Conservation (phyloP, 2,113 vertebrate genomes). For the Bolborhynchus lineola region DNA sequence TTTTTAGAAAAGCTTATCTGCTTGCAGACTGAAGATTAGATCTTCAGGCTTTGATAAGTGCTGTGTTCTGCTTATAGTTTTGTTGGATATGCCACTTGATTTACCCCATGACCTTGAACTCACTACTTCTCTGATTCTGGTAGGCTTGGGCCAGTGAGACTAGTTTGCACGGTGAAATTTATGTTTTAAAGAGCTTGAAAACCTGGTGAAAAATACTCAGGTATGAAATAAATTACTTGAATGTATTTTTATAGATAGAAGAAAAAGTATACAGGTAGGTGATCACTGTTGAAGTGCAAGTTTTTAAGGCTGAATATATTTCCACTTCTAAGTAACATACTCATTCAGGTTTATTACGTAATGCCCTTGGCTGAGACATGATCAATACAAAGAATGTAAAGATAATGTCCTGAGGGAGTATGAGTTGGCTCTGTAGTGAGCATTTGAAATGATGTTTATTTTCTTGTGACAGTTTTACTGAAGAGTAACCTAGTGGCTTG, state of each 20-base stretch:
- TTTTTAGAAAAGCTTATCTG: not conserved
- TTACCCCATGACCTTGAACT: not conserved
- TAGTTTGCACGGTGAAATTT: not conserved
- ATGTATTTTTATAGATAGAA: not conserved
- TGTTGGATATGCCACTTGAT: not conserved
- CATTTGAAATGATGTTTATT: not conserved
- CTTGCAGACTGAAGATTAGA: not conserved
- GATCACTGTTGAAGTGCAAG: not conserved
- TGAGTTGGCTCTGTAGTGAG: not conserved
- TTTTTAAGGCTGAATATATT: not conserved
- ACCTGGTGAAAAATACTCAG: not conserved
- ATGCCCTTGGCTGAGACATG: not conserved
- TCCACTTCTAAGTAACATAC: not conserved
- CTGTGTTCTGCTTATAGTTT: not conserved
- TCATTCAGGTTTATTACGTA: not conserved
- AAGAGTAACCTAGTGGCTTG: not conserved
- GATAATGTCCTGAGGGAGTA: not conserved
- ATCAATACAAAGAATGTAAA: not conserved
- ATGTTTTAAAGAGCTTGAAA: not conserved
- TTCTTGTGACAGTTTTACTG: not conserved
- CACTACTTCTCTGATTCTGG: not conserved
- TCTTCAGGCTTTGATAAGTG: not conserved
- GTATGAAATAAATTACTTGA: not conserved
- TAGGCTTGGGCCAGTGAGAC: not conserved
- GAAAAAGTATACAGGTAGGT: not conserved